Evolutionary conservation across 2,113 vertebrate genomes (phyloP).

Genomic region (Tapirus terrestris): DNA sequence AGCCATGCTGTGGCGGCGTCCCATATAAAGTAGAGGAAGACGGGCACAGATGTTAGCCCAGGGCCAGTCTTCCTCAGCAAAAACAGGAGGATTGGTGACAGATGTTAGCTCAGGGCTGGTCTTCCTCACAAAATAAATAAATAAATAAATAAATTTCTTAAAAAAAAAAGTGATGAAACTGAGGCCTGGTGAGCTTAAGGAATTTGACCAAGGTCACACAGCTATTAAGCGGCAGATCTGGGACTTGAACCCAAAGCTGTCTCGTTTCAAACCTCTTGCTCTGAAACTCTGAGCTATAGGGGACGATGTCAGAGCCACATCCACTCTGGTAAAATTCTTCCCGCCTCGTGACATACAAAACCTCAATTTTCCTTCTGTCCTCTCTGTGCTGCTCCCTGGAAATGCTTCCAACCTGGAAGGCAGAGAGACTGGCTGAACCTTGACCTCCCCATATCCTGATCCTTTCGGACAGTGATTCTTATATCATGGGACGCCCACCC

Average conservation of each 20-base stretch:
- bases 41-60: too few species aligned
- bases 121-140: too few species aligned
- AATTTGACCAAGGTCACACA: slow-evolving; percentile 7
- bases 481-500: neutral
- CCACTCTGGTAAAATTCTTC: neutral
- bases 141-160: too few species aligned
- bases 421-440: neutral
- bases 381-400: neutral
- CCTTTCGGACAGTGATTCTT: neutral
- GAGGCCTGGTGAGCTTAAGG: neutral
- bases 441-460: neutral
- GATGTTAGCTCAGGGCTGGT: too few species aligned
- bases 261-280: slow-evolving; percentile 18
- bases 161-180: neutral
- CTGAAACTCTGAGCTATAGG: slow-evolving; percentile 6
- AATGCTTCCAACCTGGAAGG: neutral
- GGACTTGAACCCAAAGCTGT: slow-evolving; percentile 6
- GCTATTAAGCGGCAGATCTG: neutral
- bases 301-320: neutral
- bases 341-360: neutral
- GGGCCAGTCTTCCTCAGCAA: too few species aligned
- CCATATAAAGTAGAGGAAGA: too few species aligned
- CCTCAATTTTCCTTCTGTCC: neutral
- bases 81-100: too few species aligned
- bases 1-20: too few species aligned